Base-by-base conservation (phyloP, 2,797 vertebrate species). In the Epinephelus malabaricus region DNA sequence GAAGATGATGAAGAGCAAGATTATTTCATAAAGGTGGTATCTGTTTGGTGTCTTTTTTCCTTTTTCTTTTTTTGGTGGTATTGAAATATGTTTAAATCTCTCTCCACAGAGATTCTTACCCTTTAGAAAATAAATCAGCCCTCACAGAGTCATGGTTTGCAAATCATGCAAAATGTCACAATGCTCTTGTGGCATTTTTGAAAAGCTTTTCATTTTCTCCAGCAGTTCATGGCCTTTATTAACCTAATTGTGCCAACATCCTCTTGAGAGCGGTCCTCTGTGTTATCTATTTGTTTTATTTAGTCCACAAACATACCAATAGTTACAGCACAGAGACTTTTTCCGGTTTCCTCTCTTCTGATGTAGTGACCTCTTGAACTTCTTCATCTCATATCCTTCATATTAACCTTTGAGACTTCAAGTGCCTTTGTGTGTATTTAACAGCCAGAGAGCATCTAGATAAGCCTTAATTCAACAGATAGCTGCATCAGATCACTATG, bases 211-310 rank as follows among this genome's bases (percentile, higher is more conserved):
- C 1, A 17, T 21, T 30, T 69, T 34, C 25, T 43, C 23, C 18
- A 1, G 27, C 2, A 3, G n/a, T 70, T 59, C 17, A 56, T 60
- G 49, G 11, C 6, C 5, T 18, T 23, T 51, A 49, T 21, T 3
- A 46, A 21, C 43, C 5, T 23, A 23, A 43, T 45, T 71, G 6
- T 58, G 25, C 12, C 40, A n/a, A 25, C 47, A 55, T 55, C 25
- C 12, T 40, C 49, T 64, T 11, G 21, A 12, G 30, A 79, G 15
- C 11, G 19, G 15, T 61, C 50, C 34, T 47, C 23, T n/a, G 43
- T 72, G n/a, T 74, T 54, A 47, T 49, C 40, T 68, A 25, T 21
- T n/a, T 3, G 54, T 51, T 69, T 55, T 45, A 60, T 55, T 69
- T 61, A 56, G 40, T 25, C 12, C 8, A 46, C 64, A 76, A 73